A percentile compares a stretch with the other conserved stretches of the same genome.
These are phyloP conservation scores for Drosophila fuyamai DNA, from an alignment of 1,140 invertebrate genomes.

Conservation along the genomic window DNA sequence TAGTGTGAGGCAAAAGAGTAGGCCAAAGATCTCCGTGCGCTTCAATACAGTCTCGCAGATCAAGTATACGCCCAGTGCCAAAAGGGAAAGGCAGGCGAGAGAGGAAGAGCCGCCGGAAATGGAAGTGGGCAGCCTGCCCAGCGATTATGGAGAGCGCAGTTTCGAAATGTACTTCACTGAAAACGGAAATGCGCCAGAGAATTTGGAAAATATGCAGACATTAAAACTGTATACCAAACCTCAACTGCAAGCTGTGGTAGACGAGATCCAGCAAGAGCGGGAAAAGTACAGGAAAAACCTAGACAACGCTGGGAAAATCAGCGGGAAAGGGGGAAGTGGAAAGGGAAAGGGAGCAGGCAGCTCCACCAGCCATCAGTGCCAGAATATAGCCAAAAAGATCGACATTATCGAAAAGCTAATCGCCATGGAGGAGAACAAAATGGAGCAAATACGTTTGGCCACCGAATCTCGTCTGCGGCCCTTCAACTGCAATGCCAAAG, in stretches of 20 bases:
- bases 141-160: slow-evolving; percentile 85
- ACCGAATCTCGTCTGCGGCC: slow-evolving; percentile 87
- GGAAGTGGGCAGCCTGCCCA: slow-evolving; percentile 66
- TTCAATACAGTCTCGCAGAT: slow-evolving; percentile 85
- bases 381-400: slow-evolving; percentile 88
- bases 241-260: slow-evolving; percentile 71
- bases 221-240: slow-evolving; percentile 86
- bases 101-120: slow-evolving; percentile 21
- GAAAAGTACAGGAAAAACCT: slow-evolving; percentile 75
- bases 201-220: slow-evolving; percentile 86
- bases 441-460: slow-evolving; percentile 87
- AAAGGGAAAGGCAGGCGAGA: slow-evolving; percentile 33
- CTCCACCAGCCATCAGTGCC: slow-evolving; percentile 77
- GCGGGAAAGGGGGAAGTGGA: slow-evolving; percentile 28
- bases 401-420: slow-evolving; percentile 89
- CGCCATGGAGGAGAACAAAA: slow-evolving; percentile 88
- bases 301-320: slow-evolving; percentile 58
- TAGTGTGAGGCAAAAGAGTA: slow-evolving; percentile 68
- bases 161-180: slow-evolving; percentile 87
- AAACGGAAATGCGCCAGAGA: slow-evolving; percentile 86
- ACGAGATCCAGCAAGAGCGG: slow-evolving; percentile 78
- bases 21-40: slow-evolving; percentile 85
- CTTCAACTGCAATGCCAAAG: slow-evolving; percentile 87
- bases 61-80: slow-evolving; percentile 78
- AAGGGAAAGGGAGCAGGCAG: slow-evolving; percentile 33